phyloP scores from a whole-genome alignment of 1,140 invertebrate genomes.

The Ips typographus region DNA sequence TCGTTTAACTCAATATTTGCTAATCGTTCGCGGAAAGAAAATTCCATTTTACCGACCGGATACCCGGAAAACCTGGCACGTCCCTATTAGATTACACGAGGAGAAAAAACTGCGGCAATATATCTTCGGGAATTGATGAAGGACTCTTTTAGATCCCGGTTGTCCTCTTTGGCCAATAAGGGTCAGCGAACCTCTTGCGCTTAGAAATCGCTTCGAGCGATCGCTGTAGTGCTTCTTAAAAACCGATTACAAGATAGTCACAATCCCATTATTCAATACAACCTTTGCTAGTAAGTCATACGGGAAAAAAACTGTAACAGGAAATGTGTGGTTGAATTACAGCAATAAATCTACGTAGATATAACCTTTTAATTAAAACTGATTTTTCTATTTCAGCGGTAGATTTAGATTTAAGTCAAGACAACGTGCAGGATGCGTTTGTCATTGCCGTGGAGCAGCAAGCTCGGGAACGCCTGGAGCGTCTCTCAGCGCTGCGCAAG shows the following conservation, averaged over 20 bases:
- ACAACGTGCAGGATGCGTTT: constrained; percentile 94
- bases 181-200: constrained; percentile 20
- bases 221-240: neutral
- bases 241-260: too few species aligned
- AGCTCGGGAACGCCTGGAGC: constrained; percentile 84
- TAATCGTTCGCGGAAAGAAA: neutral
- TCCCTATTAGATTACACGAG: neutral
- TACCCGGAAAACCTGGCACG: neutral
- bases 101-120: neutral
- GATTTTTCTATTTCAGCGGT: constrained; percentile 65
- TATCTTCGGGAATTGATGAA: constrained; percentile 2
- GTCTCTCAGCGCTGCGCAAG: constrained; percentile 84
- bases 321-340: too few species aligned
- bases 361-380: too few species aligned
- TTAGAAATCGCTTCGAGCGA: neutral
- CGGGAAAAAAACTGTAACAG: too few species aligned
- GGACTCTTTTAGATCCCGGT: neutral
- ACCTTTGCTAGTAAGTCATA: too few species aligned
- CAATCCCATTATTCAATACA: too few species aligned
- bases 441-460: constrained; percentile 96
- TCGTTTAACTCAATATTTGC: too few species aligned
- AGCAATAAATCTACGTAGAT: too few species aligned
- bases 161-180: constrained; percentile 7
- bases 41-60: neutral
- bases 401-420: constrained; percentile 72